These are phyloP conservation scores for Psilopogon haemacephalus DNA, from an alignment of 2,113 vertebrate genomes.

Conservation along the genomic window DNA sequence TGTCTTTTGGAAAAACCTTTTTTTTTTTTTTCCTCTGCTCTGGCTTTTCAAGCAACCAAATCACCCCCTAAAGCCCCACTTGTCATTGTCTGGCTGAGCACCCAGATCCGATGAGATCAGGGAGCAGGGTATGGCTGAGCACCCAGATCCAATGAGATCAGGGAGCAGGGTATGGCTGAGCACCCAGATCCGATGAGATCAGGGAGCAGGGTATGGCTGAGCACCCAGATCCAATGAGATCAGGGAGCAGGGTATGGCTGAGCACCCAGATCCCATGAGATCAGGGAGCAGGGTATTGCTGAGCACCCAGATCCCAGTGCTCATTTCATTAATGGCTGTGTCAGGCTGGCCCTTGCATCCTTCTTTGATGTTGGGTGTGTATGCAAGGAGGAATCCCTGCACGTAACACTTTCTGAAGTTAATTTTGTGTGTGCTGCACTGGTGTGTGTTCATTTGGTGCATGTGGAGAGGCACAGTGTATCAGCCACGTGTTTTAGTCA, in stretches of 20 bases:
- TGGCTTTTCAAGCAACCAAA: conserved; percentile 15
- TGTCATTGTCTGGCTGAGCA: neutral
- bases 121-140: neutral
- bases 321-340: neutral
- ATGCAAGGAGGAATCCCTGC: neutral
- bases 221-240: no score
- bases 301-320: neutral
- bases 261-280: neutral
- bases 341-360: neutral
- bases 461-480: neutral
- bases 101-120: no score
- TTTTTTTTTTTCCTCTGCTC: conserved; percentile 1
- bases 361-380: neutral
- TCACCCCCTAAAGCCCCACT: neutral
- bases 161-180: neutral
- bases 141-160: no score
- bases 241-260: neutral
- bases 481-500: neutral
- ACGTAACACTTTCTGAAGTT: neutral
- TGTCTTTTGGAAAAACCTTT: neutral
- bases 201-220: neutral
- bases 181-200: no score
- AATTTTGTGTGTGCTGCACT: neutral
- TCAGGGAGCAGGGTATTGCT: conserved; percentile 2
- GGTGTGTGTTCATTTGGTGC: neutral